Base-by-base conservation (phyloP, 1,140 invertebrate genomes). In the Anagrus nilaparvatae region DNA sequence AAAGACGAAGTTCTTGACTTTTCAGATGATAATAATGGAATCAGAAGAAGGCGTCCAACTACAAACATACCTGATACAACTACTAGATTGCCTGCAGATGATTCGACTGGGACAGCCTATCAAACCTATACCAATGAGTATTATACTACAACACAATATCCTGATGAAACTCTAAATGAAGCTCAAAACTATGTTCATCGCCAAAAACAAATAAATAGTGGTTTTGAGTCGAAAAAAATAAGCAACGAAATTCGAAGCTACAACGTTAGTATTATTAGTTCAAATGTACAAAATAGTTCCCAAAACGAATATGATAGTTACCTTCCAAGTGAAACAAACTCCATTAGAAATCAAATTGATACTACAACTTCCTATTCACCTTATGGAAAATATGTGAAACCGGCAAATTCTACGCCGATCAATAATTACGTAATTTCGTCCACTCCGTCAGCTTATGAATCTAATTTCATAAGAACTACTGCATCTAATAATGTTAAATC, bases 1-100 rank as follows among this genome's bases (percentile, higher is more conserved):
- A 79, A 81, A 40, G 80, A 82, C 43, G 82, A 85, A 63, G 76
- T 84, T 8, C 54, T 85, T 23, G 81, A 81, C 40, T 86, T 82
- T 56, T 84, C 81, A 3, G 82, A 84, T 44, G 80, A 74, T 8
- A 64, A 56, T 10, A 59, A 65, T 39, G 46, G 57, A 21, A 19
- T 49, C 46, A 46, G 58, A 61, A 56, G 66, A 56, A 52, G 55
- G 31, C 70, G 67, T 43, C 52, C 63, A 28, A 65, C 69, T 6
- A 72, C 66, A 3, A n/a, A 19, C 44, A 19, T 63, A 60, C 48
- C 54, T 56, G 0, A 58, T 47, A 43, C 38, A 14, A 39, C 40
- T 3, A 35, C 19, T 3, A 21, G 20, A 18, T 40, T 47, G n/a
- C 44, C 51, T 1, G 49, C 51, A 23, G 27, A 47, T 18, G 25